phyloP scores from a whole-genome alignment of 2,888 invertebrate genomes.

The Lithophane ornitopus region DNA sequence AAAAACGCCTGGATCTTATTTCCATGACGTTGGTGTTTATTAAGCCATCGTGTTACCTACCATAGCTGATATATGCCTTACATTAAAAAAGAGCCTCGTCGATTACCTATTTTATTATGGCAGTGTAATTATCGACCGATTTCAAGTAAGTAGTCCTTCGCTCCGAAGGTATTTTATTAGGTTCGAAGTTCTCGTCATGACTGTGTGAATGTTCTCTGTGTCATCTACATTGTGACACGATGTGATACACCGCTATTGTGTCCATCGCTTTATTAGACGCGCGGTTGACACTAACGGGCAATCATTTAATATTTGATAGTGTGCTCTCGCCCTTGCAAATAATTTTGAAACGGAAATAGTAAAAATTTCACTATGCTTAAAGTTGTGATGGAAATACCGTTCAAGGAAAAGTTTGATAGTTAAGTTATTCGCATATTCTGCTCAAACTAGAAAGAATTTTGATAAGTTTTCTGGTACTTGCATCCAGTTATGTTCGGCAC shows the following conservation, averaged over 20 bases:
- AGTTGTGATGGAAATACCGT: neutral
- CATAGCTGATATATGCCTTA: neutral
- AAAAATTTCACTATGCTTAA: neutral
- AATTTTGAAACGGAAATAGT: constrained; percentile 1
- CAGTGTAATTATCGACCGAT: neutral
- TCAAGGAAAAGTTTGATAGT: neutral
- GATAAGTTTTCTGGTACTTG: neutral
- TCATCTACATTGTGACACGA: neutral
- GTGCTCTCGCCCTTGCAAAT: neutral
- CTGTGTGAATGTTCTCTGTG: neutral
- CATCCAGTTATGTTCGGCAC: neutral
- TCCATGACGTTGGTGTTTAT: neutral
- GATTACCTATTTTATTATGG: neutral
- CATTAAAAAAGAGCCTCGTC: neutral
- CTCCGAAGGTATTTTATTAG: neutral
- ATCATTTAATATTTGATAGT: constrained; percentile 35
- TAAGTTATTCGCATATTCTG: constrained; percentile 13
- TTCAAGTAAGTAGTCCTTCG: neutral
- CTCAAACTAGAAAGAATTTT: constrained; percentile 20
- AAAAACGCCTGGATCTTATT: neutral
- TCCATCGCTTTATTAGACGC: constrained; percentile 43
- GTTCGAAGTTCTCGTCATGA: neutral
- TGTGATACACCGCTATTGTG: constrained; percentile 16
- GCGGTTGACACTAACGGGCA: constrained; percentile 20
- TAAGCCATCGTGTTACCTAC: neutral